phyloP scores from a whole-genome alignment of 2,888 invertebrate species.

The Trisateles emortualis region DNA sequence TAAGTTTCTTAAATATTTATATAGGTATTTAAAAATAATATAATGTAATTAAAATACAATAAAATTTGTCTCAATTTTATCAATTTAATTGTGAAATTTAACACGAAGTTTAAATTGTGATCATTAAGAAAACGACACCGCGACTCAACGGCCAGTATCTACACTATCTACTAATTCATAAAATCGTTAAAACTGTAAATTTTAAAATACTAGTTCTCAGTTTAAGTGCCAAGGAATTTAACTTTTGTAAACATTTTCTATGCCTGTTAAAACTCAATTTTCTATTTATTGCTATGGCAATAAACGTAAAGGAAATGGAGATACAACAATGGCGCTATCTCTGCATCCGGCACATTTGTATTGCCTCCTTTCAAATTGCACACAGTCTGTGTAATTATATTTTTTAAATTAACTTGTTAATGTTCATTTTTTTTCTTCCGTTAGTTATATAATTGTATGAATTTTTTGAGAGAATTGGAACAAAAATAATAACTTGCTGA shows the following conservation, averaged over 20 bases:
- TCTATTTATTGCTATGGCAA: constrained; percentile 59
- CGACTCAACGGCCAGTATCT: background rate
- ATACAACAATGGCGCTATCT: constrained; percentile 68
- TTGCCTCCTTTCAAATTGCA: constrained; percentile 67
- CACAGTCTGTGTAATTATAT: constrained; percentile 63
- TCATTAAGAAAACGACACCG: background rate
- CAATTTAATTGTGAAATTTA: too few species aligned
- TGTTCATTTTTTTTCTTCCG: constrained; percentile 49
- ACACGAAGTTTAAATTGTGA: background rate
- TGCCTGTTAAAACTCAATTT: constrained; percentile 60
- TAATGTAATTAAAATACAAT: too few species aligned
- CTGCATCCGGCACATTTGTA: constrained; percentile 66
- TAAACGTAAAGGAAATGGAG: constrained; percentile 70
- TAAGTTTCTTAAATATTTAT: too few species aligned
- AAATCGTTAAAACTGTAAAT: constrained; percentile 10
- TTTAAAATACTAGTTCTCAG: constrained; percentile 8
- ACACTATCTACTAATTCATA: background rate
- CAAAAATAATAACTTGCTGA: background rate
- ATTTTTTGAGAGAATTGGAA: background rate
- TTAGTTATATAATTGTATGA: background rate
- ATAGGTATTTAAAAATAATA: too few species aligned
- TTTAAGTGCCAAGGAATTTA: constrained; percentile 34
- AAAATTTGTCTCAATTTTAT: too few species aligned
- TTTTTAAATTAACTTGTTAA: constrained; percentile 74
- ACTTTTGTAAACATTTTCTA: constrained; percentile 51